Base-by-base conservation (phyloP, 2,113 vertebrate species). In the Saguinus imperator region DNA sequence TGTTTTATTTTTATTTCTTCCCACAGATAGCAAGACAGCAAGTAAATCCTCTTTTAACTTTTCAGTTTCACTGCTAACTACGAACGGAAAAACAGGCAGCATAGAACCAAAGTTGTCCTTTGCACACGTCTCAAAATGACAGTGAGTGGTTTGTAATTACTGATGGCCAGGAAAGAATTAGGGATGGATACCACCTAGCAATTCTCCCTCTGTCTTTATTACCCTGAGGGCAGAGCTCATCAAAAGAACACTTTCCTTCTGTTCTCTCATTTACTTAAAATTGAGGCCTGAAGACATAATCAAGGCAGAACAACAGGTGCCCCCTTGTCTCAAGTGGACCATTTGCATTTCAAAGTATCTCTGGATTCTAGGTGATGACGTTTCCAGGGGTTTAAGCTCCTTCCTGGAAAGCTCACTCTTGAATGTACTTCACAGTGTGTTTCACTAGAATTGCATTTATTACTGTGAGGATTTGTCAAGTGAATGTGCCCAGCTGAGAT, bases 271-370 rank as follows among this genome's bases (percentile, higher is more conserved):
- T 76, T 94, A 92, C 57, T 75, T 89, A 35, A 96, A 93, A 91
- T 72, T 81, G 89, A 75, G 79, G 76, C 90, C 85, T 96, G 37
- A 92, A 72, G 72, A 90, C 52, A 77, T 92, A 97, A 98, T 97
- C 90, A 97, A 97, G 64, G 35, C 29, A 87, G 40, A 96, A 87
- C 95, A 87, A 92, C 96, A 98, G 95, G 96, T 96, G 66, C 13
- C n/a, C 80, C 70, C 52, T 96, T 87, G 94, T 95, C 81, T 97
- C 89, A 88, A 98, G 96, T 95, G 85, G 82, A 2, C 55, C 43
- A 97, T 98, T 97, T 97, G 90, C 92, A 97, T 97, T 52, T 94
- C 0, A 2, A 97, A 97, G 81, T 94, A 77, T 94, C 94, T 94
- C 52, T 92, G 92, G 35, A 96, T 97, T 95, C 72, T 57, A 85